These are phyloP conservation scores for Hypselothyrea guttata DNA, from an alignment of 2,888 invertebrate species.

Conservation along the genomic window DNA sequence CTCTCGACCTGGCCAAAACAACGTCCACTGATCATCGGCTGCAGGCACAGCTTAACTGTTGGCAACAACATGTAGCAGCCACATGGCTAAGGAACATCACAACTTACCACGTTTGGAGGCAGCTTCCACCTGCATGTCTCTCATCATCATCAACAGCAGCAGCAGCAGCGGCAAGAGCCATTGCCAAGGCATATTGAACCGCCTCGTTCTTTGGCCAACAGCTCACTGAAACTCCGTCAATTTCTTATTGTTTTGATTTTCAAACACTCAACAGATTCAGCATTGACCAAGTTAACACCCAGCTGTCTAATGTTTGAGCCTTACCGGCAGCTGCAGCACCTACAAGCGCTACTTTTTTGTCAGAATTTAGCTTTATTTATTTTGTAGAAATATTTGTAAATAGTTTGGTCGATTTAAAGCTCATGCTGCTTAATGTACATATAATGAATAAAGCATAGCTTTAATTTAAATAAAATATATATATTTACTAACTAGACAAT, in stretches of 20 bases:
- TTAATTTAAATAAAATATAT: too few relatives aligned
- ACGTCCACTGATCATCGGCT: constrained; percentile 86
- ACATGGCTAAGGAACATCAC: background rate
- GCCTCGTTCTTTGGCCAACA: constrained; percentile 60
- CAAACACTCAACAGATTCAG: constrained; percentile 52
- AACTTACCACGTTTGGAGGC: constrained; percentile 65
- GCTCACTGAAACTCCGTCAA: constrained; percentile 56
- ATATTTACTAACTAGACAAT: too few relatives aligned
- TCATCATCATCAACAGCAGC: constrained; percentile 17
- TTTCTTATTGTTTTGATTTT: constrained; percentile 39
- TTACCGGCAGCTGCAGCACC: constrained; percentile 1
- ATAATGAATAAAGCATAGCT: too few relatives aligned
- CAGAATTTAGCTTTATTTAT: constrained; percentile 28
- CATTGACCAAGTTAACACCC: constrained; percentile 68
- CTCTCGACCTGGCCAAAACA: constrained; percentile 89
- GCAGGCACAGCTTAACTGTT: constrained; percentile 86
- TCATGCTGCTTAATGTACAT: too few relatives aligned
- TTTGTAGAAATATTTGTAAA: too few relatives aligned
- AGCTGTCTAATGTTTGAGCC: constrained; percentile 5
- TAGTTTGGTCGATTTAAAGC: too few relatives aligned
- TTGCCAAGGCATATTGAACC: constrained; percentile 49
- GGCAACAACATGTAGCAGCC: too few relatives aligned
- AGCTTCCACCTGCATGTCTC: constrained; percentile 16
- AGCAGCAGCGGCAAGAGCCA: constrained; percentile 32
- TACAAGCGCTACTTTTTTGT: background rate